phyloP scores from a whole-genome alignment of 2,888 invertebrate species.

The Thysanoteuthis rhombus region DNA sequence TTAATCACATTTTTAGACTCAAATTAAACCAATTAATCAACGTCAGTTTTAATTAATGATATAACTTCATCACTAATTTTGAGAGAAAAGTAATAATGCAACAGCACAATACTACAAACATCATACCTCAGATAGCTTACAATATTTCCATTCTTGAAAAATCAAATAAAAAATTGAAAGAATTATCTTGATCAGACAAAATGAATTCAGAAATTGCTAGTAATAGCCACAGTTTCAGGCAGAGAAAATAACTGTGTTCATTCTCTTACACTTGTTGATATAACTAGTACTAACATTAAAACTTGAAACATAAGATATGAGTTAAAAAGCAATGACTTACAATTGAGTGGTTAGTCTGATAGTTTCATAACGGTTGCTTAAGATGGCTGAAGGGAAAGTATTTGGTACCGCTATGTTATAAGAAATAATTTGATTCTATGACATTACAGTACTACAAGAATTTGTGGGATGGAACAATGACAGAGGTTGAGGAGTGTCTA shows the following conservation, averaged over 20 bases:
- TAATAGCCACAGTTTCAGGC: not conserved
- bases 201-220: not conserved
- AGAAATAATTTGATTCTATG: not conserved
- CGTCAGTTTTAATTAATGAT: not conserved
- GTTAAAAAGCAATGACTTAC: not conserved
- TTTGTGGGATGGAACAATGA: not conserved
- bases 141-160: not conserved
- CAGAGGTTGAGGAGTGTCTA: not conserved
- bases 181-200: not conserved
- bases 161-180: not conserved
- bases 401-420: not conserved
- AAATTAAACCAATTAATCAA: not conserved
- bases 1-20: not conserved
- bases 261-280: not conserved
- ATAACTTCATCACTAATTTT: not conserved
- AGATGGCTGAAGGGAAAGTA: not conserved
- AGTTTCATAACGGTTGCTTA: not conserved
- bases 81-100: not conserved
- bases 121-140: not conserved
- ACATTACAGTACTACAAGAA: not conserved
- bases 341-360: not conserved
- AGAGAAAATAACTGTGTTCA: not conserved
- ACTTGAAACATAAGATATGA: not conserved
- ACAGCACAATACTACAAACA: not conserved
- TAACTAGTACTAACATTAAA: not conserved